Percentiles rank a stretch among this genome's conserved stretches.
phyloP scores from a whole-genome alignment of 2,888 invertebrate species.

The Fragum fragum region DNA sequence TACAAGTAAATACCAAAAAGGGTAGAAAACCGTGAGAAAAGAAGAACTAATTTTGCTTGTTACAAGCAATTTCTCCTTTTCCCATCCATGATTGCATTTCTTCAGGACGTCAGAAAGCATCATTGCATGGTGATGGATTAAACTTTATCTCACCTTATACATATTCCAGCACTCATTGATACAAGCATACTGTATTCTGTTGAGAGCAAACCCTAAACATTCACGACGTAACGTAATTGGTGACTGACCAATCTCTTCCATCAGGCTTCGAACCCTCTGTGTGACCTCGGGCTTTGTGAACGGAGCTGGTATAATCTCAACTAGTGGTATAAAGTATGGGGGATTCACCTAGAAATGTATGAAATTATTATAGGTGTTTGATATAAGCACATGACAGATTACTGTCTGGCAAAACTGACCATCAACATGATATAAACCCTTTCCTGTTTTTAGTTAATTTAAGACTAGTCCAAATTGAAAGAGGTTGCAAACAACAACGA shows the following conservation, averaged over 20 bases:
- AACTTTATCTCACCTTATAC: conserved; percentile 88
- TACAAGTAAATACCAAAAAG: too few species aligned
- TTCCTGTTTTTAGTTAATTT: too few species aligned
- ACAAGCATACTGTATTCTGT: conserved; percentile 98
- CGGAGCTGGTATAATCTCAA: conserved; percentile 97
- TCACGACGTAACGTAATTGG: conserved; percentile 95
- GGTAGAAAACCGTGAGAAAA: neutral
- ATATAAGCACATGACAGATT: too few species aligned
- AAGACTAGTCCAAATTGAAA: too few species aligned
- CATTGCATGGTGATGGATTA: neutral
- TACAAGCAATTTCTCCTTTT: conserved; percentile 1
- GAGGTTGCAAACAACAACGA: too few species aligned
- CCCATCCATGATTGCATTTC: neutral
- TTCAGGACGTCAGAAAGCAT: neutral
- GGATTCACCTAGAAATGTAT: conserved; percentile 92
- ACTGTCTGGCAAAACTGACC: too few species aligned
- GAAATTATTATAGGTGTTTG: neutral
- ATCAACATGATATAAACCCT: too few species aligned
- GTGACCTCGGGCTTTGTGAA: conserved; percentile 95
- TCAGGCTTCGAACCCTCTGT: conserved; percentile 91
- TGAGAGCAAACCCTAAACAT: conserved; percentile 96
- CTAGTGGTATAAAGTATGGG: conserved; percentile 97
- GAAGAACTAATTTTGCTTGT: too few species aligned
- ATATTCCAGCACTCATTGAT: conserved; percentile 97
- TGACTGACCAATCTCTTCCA: conserved; percentile 96